Base-by-base conservation (phyloP, 2,888 invertebrate species). In the Himalopsyche kuldschensis region DNA sequence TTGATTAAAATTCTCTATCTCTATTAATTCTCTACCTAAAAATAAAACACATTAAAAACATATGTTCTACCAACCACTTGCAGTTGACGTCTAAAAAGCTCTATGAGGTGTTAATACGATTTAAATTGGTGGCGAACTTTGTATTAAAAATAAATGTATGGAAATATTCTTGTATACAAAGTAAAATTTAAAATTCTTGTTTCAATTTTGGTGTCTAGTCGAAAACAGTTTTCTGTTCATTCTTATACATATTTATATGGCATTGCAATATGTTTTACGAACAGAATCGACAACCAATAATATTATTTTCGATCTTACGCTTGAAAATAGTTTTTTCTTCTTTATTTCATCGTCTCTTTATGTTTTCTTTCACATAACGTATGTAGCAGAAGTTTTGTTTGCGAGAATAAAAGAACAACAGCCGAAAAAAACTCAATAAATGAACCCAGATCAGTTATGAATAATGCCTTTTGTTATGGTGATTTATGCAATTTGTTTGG, bases 261-360 rank as follows among this genome's bases (percentile, higher is more conserved):
- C 24, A 32, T 77, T n/a, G 77, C 77, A 30, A 79, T 79, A 75
- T 75, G 69, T 80, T 80, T 80, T 80, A 75, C 69, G 75, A 80
- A 80, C 31, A 69, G 11, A 80, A 80, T 80, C 80, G 81, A 81
- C 75, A 81, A 75, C 47, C 81, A 75, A 76, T 81, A 76, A 35
- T 81, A 47, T 81, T 81, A 81, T 76, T 76, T 75, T 55, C 55
- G 27, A 69, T 24, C 75, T 20, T 35, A 35, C 77, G 35, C 41
- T 35, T 41, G 24, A 35, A 81, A 20, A 48, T 55, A 78, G 32
- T 20, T 75, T 35, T 77, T 32, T 48, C 32, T 81, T 79, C 41
- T 78, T 79, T 84, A 69, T 81, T 79, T 82, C 69, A 75, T 82
- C 81, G 63, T 46, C 17, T 24, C 32, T 81, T 55, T 24, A 81